A percentile compares a stretch with the other conserved stretches of the same genome.
Evolutionary conservation across 2,113 vertebrate species (phyloP).

Genomic region (Gavia stellata): DNA sequence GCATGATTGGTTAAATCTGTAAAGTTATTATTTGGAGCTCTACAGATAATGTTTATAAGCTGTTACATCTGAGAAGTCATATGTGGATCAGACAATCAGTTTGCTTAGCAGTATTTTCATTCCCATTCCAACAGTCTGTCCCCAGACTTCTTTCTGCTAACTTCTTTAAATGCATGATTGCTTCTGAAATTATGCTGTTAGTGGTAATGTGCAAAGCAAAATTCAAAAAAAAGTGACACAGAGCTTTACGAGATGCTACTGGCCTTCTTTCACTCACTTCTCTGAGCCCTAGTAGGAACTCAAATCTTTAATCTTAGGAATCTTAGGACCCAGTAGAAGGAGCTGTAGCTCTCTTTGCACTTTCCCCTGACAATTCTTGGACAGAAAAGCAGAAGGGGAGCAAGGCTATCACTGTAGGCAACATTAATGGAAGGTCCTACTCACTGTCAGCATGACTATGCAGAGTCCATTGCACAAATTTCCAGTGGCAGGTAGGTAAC

Average conservation of each 20-base stretch:
- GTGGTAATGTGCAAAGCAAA: neutral
- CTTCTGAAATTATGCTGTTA: conserved; percentile 16
- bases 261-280: neutral
- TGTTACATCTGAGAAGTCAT: conserved; percentile 32
- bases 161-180: neutral
- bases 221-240: neutral
- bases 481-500: neutral
- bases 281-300: neutral
- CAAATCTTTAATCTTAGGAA: neutral
- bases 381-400: neutral
- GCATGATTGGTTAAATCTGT: conserved; percentile 42
- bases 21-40: conserved; percentile 44
- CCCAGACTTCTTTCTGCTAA: neutral
- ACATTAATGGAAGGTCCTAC: neutral
- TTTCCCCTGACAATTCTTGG: neutral
- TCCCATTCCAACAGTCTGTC: neutral
- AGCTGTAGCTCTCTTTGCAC: conserved; percentile 23
- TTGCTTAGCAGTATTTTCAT: neutral
- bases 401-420: neutral
- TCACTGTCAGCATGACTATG: conserved; percentile 3
- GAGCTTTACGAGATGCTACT: neutral
- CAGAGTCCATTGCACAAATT: neutral
- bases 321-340: conserved; percentile 30
- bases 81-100: conserved; percentile 16
- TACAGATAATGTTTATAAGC: conserved; percentile 55